These are phyloP conservation scores for Pocillopora meandrina DNA, from an alignment of 92 coral and sea anemone species.

Conservation along the genomic window DNA sequence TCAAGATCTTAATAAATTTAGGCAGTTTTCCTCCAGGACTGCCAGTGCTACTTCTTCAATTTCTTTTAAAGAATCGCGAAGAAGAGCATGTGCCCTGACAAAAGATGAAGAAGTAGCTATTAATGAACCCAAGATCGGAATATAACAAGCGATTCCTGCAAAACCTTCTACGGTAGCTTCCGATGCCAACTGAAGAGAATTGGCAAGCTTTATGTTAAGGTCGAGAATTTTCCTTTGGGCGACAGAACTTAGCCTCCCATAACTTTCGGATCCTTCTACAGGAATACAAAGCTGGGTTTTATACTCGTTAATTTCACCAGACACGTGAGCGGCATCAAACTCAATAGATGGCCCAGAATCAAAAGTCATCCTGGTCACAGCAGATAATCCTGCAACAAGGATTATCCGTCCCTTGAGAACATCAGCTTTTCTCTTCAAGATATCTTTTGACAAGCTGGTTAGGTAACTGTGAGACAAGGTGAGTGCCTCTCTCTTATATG, in stretches of 20 bases:
- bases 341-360: constrained; percentile 44
- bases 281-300: constrained; percentile 59
- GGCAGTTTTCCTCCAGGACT: constrained; percentile 17
- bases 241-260: constrained; percentile 20
- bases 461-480: constrained; percentile 44
- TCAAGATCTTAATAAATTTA: background rate
- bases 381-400: constrained; percentile 47
- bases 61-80: constrained; percentile 30
- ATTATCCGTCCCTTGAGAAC: constrained; percentile 50
- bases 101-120: constrained; percentile 51
- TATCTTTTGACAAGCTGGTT: constrained; percentile 30
- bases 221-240: constrained; percentile 38
- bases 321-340: constrained; percentile 39
- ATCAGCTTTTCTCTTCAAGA: constrained; percentile 44
- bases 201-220: constrained; percentile 18
- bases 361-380: no score
- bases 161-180: constrained; percentile 23
- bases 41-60: constrained; percentile 43
- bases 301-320: constrained; percentile 38
- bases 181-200: constrained; percentile 14
- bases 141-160: constrained; percentile 32
- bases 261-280: constrained; percentile 34
- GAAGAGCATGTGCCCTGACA: constrained; percentile 39
- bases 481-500: constrained; percentile 41
- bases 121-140: constrained; percentile 42